Conservation (phyloP, 1,140 invertebrate genomes). For the Nephotettix cincticeps region DNA sequence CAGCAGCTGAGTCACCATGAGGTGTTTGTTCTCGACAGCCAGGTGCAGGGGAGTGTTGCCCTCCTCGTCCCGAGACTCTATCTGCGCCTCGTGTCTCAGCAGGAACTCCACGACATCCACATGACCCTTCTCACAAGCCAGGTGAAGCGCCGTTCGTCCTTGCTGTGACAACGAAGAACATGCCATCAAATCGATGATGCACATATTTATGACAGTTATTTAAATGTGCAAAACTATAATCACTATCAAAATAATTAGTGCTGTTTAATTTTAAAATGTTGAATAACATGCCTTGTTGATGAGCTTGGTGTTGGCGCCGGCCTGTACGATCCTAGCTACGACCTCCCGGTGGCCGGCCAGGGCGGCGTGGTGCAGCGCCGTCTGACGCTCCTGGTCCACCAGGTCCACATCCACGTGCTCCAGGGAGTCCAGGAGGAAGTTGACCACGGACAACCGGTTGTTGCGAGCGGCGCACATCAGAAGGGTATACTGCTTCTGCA, state of each 20-base stretch:
- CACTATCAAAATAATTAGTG: no score
- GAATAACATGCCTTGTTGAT: conserved; percentile 60
- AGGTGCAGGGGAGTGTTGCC: conserved; percentile 80
- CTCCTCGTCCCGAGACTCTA: conserved; percentile 65
- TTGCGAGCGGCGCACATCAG: conserved; percentile 68
- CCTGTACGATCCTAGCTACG: conserved; percentile 60
- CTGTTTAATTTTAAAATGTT: no score
- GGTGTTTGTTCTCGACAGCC: conserved; percentile 76
- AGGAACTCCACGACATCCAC: conserved; percentile 65
- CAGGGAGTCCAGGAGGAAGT: conserved; percentile 59
- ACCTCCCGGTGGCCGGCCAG: conserved; percentile 52
- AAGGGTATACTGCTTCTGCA: conserved; percentile 66
- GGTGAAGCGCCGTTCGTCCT: conserved; percentile 68
- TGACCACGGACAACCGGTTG: conserved; percentile 60
- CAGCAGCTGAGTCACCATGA: conserved; percentile 68
- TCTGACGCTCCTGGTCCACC: conserved; percentile 52
- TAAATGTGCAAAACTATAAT: no score
- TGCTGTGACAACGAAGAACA: no score
- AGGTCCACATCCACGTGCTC: conserved; percentile 61
- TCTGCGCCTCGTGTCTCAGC: conserved; percentile 49
- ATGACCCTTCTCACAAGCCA: conserved; percentile 71
- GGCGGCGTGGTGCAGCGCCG: conserved; percentile 52
- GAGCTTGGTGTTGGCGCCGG: conserved; percentile 58
- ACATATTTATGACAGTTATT: no score
- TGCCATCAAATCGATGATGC: no score